A percentile compares a stretch with the other conserved stretches of the same genome.
phyloP scores from a whole-genome alignment of 2,113 vertebrate species.

The Oxygymnocypris stewartii region DNA sequence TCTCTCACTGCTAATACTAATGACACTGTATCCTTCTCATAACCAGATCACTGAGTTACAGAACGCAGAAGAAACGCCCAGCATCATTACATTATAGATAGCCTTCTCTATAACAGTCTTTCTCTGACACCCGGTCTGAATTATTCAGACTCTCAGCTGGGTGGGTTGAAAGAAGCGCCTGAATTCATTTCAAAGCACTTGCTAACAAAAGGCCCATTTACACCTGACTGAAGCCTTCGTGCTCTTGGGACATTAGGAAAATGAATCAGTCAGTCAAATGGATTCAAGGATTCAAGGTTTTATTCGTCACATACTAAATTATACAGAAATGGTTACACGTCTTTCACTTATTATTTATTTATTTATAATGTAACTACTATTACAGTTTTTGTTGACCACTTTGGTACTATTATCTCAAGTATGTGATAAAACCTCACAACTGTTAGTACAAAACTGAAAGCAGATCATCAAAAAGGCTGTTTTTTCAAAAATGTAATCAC shows the following conservation, averaged over 20 bases:
- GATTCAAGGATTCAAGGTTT: no score
- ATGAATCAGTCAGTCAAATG: not conserved
- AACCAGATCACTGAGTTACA: constrained; percentile 20
- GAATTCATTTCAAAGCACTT: constrained; percentile 17
- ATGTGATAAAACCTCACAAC: no score
- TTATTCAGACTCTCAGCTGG: constrained; percentile 57
- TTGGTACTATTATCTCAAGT: no score
- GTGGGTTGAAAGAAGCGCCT: constrained; percentile 36
- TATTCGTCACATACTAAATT: no score
- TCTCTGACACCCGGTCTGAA: constrained; percentile 56
- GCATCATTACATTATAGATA: constrained; percentile 58
- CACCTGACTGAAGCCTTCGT: not conserved
- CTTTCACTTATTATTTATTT: not conserved
- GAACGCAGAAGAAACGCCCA: constrained; percentile 32
- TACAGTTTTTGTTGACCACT: no score
- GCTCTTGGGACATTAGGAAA: not conserved
- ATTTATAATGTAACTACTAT: not conserved
- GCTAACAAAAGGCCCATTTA: not conserved
- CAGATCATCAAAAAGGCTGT: no score
- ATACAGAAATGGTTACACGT: not conserved
- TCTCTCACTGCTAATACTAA: not conserved
- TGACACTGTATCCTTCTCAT: constrained; percentile 9
- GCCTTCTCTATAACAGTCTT: constrained; percentile 47
- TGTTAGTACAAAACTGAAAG: no score
- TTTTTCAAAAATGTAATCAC: no score